Base-by-base conservation (phyloP, 2,113 vertebrate genomes). In the Trochalopteron elliotii region DNA sequence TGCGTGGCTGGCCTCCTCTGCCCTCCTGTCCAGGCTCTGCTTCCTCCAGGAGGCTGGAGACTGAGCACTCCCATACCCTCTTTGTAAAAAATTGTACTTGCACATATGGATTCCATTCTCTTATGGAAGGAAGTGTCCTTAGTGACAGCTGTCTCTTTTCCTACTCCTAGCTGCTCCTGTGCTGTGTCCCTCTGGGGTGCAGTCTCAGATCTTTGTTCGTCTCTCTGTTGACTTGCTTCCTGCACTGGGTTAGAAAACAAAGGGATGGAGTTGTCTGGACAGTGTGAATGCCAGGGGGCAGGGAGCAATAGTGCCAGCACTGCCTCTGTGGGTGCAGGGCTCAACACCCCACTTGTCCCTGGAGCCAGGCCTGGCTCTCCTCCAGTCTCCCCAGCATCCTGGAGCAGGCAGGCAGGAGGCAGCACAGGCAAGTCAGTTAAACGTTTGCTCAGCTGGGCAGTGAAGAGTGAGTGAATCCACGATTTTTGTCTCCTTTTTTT, bases 371-470 rank as follows among this genome's bases (percentile, higher is more conserved):
- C 74, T 65, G 76, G 42, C 15, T 3, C 68, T 16, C 12, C 33
- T 59, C 55, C 63, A 17, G 21, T 7, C 25, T 31, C 49, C 63
- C 42, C 50, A 76, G 81, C 68, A 40, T 22, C 10, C 6, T 39
- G 49, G 27, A 8, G 47, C 68, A 30, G 45, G 49, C 61, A 59
- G 69, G 56, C 75, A 49, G 52, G 22, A 67, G 45, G 42, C 77
- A 44, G 50, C 45, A 37, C 2, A 4, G 86, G 30, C n/a, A 35
- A 69, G 21, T 40, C 42, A 35, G 45, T 71, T 89, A 84, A 93
- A 89, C 40, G 7, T 76, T 87, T 83, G 25, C 53, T 90, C 50
- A 70, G 68, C 56, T 83, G 87, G 89, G 72, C 84, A 94, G 67
- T 2, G 3, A 42, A 42, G 45, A 52, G 56, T 15, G 21, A 83